Percentiles rank a stretch among this genome's conserved stretches.
Evolutionary conservation across 2,113 vertebrate species (phyloP).

Genomic region (Urocitellus parryii): DNA sequence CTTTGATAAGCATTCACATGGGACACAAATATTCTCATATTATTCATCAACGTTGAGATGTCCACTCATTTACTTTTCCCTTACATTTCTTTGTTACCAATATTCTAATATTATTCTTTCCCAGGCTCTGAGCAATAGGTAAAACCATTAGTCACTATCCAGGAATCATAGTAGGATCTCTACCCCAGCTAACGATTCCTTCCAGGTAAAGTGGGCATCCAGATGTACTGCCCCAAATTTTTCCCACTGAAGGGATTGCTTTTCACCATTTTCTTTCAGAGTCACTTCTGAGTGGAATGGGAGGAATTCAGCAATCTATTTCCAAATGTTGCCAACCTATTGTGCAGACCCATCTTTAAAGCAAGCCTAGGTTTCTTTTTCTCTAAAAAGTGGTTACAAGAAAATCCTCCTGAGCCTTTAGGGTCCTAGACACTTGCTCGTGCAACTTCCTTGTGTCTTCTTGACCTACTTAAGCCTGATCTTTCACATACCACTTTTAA

Average conservation of each 20-base stretch:
- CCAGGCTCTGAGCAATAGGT: neutral
- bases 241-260: neutral
- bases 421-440: neutral
- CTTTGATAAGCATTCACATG: neutral
- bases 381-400: neutral
- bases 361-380: neutral
- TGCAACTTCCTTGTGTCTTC: neutral
- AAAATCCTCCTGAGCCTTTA: neutral
- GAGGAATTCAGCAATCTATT: neutral
- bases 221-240: neutral
- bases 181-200: neutral
- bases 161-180: neutral
- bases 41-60: neutral
- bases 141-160: neutral
- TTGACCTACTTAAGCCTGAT: neutral
- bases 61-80: neutral
- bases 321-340: neutral
- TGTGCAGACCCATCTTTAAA: neutral
- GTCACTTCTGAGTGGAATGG: neutral
- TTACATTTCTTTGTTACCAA: neutral
- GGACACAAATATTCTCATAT: neutral
- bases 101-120: neutral
- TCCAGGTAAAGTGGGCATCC: neutral
- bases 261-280: slow-evolving; percentile 28
- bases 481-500: neutral